Base-by-base conservation (phyloP, 2,888 invertebrate genomes). In the Drosophila tanythrix region DNA sequence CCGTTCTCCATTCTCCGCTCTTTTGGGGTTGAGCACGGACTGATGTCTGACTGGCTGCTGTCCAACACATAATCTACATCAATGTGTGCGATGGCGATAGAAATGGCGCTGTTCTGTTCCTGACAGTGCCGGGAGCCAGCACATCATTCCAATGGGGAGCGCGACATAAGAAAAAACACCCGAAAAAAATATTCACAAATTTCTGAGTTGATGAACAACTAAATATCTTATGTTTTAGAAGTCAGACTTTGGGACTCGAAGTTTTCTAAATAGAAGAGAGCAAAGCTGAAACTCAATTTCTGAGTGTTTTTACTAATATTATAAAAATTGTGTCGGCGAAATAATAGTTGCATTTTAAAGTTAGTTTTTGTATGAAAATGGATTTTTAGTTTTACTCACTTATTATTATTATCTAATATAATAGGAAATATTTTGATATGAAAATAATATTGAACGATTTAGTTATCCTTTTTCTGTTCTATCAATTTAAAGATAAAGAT, bases 1-100 rank as follows among this genome's bases (percentile, higher is more conserved):
- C 18, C 33, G 68, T 43, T 65, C 29, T 15, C 33, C 40, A 29
- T 18, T 15, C 38, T 5, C n/a, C 13, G 18, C 15, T 33, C 4
- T 48, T 56, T 65, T 69, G 52, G 75, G 70, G 61, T 79, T 68
- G 67, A 74, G 75, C 79, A 79, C 64, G 75, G 81, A 76, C 79
- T 67, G 74, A 74, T 68, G 70, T 81, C 82, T 81, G 74, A 73
- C 87, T 86, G 89, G 76, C 76, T 76, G 79, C 87, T 79, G 84
- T 79, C 87, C 85, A 80, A 76, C 85, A 76, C 85, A 68, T 74
- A 84, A 85, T 85, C 89, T 89, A 84, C 88, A 85, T 85, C 85
- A 82, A 66, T 78, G 56, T 36, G 60, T 36, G 29, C 21, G 53
- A 43, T 61, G 77, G 65, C 43, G n/a, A 56, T 58, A 52, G 13